A percentile compares a stretch with the other conserved stretches of the same genome.
Conservation (phyloP, 2,113 vertebrate species). For the Collichthys lucidus region DNA sequence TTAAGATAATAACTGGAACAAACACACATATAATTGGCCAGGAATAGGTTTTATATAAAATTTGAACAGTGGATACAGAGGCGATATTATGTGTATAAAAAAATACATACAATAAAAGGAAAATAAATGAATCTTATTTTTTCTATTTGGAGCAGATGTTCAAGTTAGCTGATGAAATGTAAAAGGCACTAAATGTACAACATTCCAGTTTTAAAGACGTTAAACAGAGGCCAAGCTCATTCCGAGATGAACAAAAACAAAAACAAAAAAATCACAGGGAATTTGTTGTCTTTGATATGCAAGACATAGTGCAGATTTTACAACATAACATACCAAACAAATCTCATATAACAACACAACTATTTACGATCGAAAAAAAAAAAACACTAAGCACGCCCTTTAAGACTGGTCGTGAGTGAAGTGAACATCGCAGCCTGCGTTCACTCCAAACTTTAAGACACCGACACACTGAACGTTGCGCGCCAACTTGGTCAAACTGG, state of each 20-base stretch:
- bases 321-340: constrained; percentile 74
- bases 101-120: constrained; percentile 81
- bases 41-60: constrained; percentile 83
- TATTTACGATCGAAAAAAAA: constrained; percentile 62
- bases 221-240: constrained; percentile 67
- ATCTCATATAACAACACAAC: constrained; percentile 68
- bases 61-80: constrained; percentile 81
- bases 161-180: constrained; percentile 84
- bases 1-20: constrained; percentile 54
- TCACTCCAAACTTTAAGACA: constrained; percentile 27
- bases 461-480: neutral
- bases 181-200: constrained; percentile 86
- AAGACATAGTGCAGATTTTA: constrained; percentile 79
- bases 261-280: constrained; percentile 62
- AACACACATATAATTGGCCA: constrained; percentile 57
- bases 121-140: constrained; percentile 80
- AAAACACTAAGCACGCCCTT: constrained; percentile 51
- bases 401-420: constrained; percentile 50
- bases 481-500: constrained; percentile 3
- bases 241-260: constrained; percentile 53
- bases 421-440: constrained; percentile 5
- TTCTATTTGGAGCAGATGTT: constrained; percentile 77
- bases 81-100: constrained; percentile 82
- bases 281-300: constrained; percentile 70
- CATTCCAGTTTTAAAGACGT: constrained; percentile 84